Evolutionary conservation across 2,113 vertebrate genomes (phyloP).

Genomic region (Uria lomvia): DNA sequence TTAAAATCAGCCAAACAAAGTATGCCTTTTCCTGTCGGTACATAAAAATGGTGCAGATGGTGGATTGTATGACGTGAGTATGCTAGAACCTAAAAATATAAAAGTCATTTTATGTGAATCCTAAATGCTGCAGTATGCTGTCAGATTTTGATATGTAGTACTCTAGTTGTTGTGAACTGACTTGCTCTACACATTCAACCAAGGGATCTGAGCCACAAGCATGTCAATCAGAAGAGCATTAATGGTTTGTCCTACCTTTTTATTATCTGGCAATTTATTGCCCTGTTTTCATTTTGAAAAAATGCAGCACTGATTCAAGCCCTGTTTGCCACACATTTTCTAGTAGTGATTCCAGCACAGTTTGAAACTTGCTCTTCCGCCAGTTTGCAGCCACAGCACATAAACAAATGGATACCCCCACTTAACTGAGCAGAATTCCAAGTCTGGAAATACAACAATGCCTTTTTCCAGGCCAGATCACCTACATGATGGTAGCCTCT

Average conservation of each 20-base stretch:
- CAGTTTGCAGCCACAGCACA: neutral
- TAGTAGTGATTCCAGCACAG: neutral
- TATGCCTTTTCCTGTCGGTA: conserved; percentile 72
- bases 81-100: neutral
- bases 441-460: neutral
- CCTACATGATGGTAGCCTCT: neutral
- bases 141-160: neutral
- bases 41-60: conserved; percentile 62
- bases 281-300: neutral
- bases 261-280: neutral
- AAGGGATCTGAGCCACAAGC: neutral
- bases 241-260: neutral
- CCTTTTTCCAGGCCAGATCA: neutral
- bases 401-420: neutral
- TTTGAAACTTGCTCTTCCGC: neutral
- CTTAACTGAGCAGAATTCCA: neutral
- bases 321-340: neutral
- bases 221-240: neutral
- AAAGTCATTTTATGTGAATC: neutral
- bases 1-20: conserved; percentile 80
- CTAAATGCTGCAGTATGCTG: neutral
- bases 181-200: neutral
- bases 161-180: neutral
- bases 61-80: conserved; percentile 70
- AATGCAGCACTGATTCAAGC: neutral